Evolutionary conservation across 2,113 vertebrate species (phyloP), one percentile per base, ranked within the genome.

Genomic region (Cichladusa arquata): DNA sequence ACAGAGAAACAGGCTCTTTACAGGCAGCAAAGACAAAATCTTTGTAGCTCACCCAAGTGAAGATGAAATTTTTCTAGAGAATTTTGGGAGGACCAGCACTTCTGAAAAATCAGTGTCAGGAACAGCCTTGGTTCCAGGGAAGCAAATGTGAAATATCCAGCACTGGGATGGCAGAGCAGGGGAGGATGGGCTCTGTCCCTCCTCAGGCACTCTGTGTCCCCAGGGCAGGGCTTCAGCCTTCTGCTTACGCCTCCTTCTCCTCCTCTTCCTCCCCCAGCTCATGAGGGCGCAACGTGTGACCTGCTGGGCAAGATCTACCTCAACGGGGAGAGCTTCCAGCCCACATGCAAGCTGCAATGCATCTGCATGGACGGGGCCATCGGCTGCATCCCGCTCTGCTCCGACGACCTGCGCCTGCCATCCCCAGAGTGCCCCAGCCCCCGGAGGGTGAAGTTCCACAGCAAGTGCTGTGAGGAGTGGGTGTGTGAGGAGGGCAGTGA

Each of bases 401-500:
- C 96, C 2, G 92, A 96, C 0, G 86, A 96, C 38, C 71, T 98
- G 70, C 96, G 65, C 12, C 97, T 98, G 86, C 97, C 98, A 0
- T 98, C 98, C 22, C 94, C 97, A 0, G 96, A 97, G 40, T 98
- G 98, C 80, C 98, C 98, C 2, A 96, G 61, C 47, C 98, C 98
- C 1, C 97, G 65, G 4, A 89, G 97, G n/a, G 92, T 98, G 54
- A 97, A 93, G 71, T 56, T 97, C 9, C 97, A n/a, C 25, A 96
- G 96, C 13, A 97, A 97, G n/a, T 98, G 98, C 96, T 98, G 98
- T 0, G 98, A 98, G 64, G 98, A 98, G 92, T 98, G 98, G 98
- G n/a, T 97, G 74, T 98, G 98, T 1, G 96, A 97, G 53, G 87
- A 97, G 80, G 95, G 74, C 11, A 86, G 88, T 0, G 47, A 95